Evolutionary conservation across 2,797 vertebrate genomes (phyloP).

Genomic region (Ctenosaura bakeri): DNA sequence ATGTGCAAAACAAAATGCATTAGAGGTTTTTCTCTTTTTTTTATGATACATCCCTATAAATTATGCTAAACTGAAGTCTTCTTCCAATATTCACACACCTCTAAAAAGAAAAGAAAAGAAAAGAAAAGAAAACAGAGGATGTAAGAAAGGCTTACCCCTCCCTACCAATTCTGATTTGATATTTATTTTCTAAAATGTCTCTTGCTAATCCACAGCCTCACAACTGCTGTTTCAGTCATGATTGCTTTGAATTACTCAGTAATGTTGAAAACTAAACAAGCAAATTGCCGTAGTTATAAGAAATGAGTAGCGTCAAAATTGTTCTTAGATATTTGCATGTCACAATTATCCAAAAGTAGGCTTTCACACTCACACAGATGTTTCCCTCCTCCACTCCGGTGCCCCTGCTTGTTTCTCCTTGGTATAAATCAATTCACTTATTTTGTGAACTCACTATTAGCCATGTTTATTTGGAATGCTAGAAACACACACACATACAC

Average conservation of each 20-base stretch:
- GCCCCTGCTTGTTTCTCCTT: neutral
- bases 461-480: neutral
- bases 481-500: neutral
- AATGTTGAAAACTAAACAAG: conserved; percentile 12
- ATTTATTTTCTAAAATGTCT: neutral
- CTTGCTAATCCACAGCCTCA: neutral
- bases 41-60: neutral
- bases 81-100: neutral
- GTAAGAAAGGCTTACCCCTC: too few relatives aligned
- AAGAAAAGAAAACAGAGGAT: neutral
- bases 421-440: conserved; percentile 8
- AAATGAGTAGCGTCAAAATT: neutral
- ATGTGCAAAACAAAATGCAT: too few relatives aligned
- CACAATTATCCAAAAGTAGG: neutral
- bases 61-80: neutral
- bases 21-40: neutral
- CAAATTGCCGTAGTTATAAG: neutral
- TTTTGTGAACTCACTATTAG: conserved; percentile 18
- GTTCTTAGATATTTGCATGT: neutral
- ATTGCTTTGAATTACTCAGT: conserved; percentile 5
- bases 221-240: neutral
- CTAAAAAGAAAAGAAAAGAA: too few relatives aligned
- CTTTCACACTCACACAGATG: neutral
- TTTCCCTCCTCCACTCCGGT: neutral
- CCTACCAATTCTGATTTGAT: neutral